Conservation (phyloP, 2,797 vertebrate genomes). For the Atherinosoma microstoma region DNA sequence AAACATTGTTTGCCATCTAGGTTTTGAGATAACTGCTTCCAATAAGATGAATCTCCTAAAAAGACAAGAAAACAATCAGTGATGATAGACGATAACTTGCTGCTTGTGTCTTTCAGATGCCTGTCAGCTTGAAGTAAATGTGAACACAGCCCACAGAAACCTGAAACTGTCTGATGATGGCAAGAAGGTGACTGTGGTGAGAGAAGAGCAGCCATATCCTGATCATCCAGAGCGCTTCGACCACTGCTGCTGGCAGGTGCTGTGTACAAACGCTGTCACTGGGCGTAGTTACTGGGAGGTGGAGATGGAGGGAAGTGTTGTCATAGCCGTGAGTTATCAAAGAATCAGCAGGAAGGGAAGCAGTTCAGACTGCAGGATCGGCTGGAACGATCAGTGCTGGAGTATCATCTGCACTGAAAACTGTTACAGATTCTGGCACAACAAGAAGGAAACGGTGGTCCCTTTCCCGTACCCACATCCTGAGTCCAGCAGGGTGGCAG, state of each 20-base stretch:
- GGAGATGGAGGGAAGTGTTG: not conserved
- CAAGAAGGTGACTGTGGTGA: constrained; percentile 2
- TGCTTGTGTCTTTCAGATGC: constrained; percentile 1
- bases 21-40: too few species aligned
- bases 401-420: constrained; percentile 1
- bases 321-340: constrained; percentile 15
- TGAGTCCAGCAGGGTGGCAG: not conserved
- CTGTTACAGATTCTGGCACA: not conserved
- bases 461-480: not conserved
- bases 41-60: too few species aligned
- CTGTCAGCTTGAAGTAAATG: constrained; percentile 8
- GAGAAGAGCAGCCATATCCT: not conserved
- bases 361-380: not conserved
- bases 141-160: not conserved
- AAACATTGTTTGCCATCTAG: too few species aligned
- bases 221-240: constrained; percentile 2
- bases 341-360: constrained; percentile 3
- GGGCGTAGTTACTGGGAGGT: constrained; percentile 19
- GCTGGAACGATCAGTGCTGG: constrained; percentile 16
- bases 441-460: not conserved
- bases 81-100: too few species aligned
- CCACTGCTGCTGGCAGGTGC: not conserved
- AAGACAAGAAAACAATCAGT: too few species aligned
- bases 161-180: constrained; percentile 1
- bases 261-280: not conserved